Evolutionary conservation across 1,140 invertebrate genomes (phyloP).

Genomic region (Drosophila takahashii): DNA sequence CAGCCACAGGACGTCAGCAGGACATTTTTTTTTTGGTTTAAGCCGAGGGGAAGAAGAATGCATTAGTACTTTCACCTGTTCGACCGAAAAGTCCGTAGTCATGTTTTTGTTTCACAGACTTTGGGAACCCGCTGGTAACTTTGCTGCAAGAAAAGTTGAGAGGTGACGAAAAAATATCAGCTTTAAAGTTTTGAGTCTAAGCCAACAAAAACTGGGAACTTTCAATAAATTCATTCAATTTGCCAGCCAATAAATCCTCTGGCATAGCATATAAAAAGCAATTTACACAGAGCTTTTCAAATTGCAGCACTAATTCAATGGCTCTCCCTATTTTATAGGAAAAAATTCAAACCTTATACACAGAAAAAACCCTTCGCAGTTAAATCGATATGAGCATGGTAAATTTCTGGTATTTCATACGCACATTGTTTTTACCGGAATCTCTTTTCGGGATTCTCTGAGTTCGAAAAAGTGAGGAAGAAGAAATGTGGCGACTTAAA

Average conservation of each 20-base stretch:
- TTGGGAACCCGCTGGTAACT: background rate
- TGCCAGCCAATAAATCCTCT: constrained; percentile 6
- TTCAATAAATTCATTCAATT: constrained; percentile 1
- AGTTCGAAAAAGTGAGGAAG: too few species aligned
- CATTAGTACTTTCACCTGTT: constrained; percentile 10
- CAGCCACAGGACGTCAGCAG: constrained; percentile 6
- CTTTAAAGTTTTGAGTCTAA: background rate
- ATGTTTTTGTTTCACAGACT: constrained; percentile 14
- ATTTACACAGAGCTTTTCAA: constrained; percentile 16
- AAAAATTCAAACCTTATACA: constrained; percentile 1
- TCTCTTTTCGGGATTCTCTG: too few species aligned
- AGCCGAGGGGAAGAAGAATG: constrained; percentile 20
- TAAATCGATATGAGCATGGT: too few species aligned
- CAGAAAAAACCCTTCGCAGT: too few species aligned
- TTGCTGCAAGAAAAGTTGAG: constrained; percentile 7
- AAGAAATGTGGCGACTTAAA: too few species aligned
- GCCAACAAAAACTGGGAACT: background rate
- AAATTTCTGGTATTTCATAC: too few species aligned
- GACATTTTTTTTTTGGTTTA: constrained; percentile 9
- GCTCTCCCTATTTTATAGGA: background rate
- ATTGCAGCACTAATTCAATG: constrained; percentile 15
- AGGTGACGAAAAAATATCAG: background rate
- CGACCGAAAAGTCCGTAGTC: constrained; percentile 4
- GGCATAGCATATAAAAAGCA: constrained; percentile 18
- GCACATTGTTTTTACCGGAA: too few species aligned